Percentiles rank a stretch among this genome's conserved stretches.
These are phyloP conservation scores for Morus bassanus DNA, from an alignment of 2,797 vertebrate genomes.

Conservation along the genomic window DNA sequence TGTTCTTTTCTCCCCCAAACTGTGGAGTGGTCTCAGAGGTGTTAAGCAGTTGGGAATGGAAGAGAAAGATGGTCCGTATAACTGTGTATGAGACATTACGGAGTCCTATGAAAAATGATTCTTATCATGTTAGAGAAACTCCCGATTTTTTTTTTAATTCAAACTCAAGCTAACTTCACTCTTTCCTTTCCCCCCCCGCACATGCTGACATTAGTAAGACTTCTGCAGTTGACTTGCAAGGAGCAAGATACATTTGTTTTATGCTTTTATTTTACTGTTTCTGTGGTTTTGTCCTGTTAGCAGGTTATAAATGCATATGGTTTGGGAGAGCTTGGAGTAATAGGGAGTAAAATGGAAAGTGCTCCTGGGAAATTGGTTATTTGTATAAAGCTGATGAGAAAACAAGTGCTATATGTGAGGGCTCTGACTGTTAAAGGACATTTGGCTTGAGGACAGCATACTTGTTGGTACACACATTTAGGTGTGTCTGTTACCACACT, in stretches of 20 bases:
- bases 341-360: neutral
- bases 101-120: neutral
- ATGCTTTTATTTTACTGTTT: neutral
- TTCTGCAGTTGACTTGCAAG: neutral
- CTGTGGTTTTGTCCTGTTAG: neutral
- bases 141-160: neutral
- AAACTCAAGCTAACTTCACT: neutral
- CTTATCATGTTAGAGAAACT: neutral
- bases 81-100: neutral
- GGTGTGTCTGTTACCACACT: neutral
- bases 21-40: neutral
- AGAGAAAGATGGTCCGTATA: neutral
- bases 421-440: neutral
- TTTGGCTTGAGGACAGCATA: neutral
- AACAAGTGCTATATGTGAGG: conserved; percentile 1
- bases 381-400: neutral
- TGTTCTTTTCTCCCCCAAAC: neutral
- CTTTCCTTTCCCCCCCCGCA: neutral
- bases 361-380: neutral
- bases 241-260: neutral
- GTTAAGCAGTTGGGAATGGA: neutral
- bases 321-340: neutral
- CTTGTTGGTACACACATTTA: neutral
- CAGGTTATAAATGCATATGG: neutral
- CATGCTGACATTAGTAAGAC: neutral